These are phyloP conservation scores for Marmota flaviventris DNA, from an alignment of 2,113 vertebrate species.

Conservation along the genomic window DNA sequence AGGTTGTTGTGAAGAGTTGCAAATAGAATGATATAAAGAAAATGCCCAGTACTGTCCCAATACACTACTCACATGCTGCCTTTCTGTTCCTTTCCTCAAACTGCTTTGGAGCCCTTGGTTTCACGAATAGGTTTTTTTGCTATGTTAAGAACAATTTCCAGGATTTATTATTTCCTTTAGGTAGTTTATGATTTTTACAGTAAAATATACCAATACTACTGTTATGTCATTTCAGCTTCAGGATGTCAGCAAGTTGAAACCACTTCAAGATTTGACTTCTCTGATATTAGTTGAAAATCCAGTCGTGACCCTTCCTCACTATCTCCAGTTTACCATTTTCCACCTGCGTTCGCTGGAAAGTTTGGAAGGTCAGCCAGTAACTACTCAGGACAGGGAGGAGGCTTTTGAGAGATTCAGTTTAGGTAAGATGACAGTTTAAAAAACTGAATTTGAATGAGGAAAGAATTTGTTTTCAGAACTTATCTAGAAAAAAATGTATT, in stretches of 20 bases:
- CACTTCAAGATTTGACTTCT: slow-evolving; percentile 91
- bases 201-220: slow-evolving; percentile 58
- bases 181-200: slow-evolving; percentile 60
- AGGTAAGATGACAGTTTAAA: slow-evolving; percentile 85
- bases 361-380: slow-evolving; percentile 91
- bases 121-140: not conserved
- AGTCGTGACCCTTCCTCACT: slow-evolving; percentile 90
- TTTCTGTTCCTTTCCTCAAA: not conserved
- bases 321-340: slow-evolving; percentile 90
- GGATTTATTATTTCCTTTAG: slow-evolving; percentile 24
- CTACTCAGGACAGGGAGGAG: slow-evolving; percentile 88
- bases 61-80: not conserved
- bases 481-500: slow-evolving; percentile 37
- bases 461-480: slow-evolving; percentile 54
- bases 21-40: not conserved
- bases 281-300: slow-evolving; percentile 91
- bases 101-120: slow-evolving; percentile 1
- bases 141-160: slow-evolving; percentile 43
- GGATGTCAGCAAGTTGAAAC: slow-evolving; percentile 91
- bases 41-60: not conserved
- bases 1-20: not conserved
- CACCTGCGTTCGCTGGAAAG: slow-evolving; percentile 90
- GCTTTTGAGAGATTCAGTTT: slow-evolving; percentile 92
- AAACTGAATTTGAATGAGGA: not conserved
- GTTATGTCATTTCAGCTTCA: slow-evolving; percentile 88